A percentile compares a stretch with the other conserved stretches of the same genome.
Evolutionary conservation across 2,797 vertebrate genomes (phyloP).

Genomic region (Miichthys miiuy): DNA sequence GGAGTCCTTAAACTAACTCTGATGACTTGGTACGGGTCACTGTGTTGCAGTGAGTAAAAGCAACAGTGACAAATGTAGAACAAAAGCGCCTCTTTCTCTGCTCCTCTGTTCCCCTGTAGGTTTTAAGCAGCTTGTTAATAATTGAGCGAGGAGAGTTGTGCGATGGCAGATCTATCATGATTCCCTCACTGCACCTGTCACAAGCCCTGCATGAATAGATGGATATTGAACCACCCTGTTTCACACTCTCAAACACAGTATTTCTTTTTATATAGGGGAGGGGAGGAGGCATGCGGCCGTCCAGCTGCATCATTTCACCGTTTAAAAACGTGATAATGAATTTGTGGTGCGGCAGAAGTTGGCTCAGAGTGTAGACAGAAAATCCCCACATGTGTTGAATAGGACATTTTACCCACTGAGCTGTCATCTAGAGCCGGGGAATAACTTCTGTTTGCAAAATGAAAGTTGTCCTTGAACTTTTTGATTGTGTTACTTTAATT

Average conservation of each 20-base stretch:
- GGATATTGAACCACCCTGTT: constrained; percentile 33
- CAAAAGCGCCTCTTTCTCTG: constrained; percentile 29
- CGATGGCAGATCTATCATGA: constrained; percentile 58
- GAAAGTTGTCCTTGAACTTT: neutral
- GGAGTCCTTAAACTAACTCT: neutral
- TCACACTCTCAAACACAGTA: constrained; percentile 11
- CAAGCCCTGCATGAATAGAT: constrained; percentile 25
- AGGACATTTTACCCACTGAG: neutral
- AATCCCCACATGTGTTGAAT: constrained; percentile 14
- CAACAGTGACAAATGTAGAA: constrained; percentile 25
- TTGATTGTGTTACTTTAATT: neutral
- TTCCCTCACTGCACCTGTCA: constrained; percentile 47
- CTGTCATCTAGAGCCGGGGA: neutral
- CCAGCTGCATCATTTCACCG: constrained; percentile 17
- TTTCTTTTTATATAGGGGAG: neutral
- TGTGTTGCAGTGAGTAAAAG: constrained; percentile 9
- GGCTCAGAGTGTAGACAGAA: too few species aligned
- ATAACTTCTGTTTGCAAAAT: constrained; percentile 1
- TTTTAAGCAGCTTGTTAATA: constrained; percentile 71
- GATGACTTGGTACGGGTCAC: constrained; percentile 2
- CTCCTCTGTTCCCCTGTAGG: constrained; percentile 46
- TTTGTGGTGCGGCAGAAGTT: neutral
- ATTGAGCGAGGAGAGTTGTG: constrained; percentile 59
- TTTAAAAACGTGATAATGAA: constrained; percentile 41
- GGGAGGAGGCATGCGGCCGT: neutral